Base-by-base conservation (phyloP, 2,797 vertebrate genomes). In the Mus minutoides region DNA sequence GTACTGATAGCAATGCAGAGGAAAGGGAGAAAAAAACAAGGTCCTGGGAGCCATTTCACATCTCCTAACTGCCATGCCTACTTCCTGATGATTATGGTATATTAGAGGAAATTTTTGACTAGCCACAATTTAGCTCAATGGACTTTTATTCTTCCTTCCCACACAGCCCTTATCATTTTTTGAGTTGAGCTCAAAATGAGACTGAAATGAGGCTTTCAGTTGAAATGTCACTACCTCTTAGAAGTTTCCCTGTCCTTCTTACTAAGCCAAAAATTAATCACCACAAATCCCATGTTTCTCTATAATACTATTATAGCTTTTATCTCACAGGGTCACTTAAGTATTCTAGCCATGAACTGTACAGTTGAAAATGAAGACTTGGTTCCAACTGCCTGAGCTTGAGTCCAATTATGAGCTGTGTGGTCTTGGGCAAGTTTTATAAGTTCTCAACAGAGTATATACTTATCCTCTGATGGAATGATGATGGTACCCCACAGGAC, bases 201-300 rank as follows among this genome's bases (percentile, higher is more conserved):
- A 71, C 69, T 71, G n/a, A 71, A 71, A 71, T 21, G 69, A 71
- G n/a, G 69, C 17, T 71, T 71, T 71, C 76, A 77, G 69, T 11
- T 91, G 92, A 78, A 46, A 88, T 46, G 64, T 78, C 24, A 75
- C 69, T 49, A 58, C 21, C 54, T 90, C 56, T 78, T 78, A 34
- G 67, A 90, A 87, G 34, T n/a, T 62, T 46, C 14, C 26, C 24
- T 4, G 2, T 43, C 60, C 49, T 14, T 80, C 29, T 73, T 56
- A 83, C 37, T 8, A 83, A 75, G 31, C 75, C 93, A 85, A 83
- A 64, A 90, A 73, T 46, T 24, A 80, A 94, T 88, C 71, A 13
- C 71, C 46, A 17, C 29, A 91, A 79, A 79, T 67, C 43, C 56
- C 69, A 46, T 29, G 34, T 77, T 49, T 64, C 87, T 92, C 62